Evolutionary conservation across 2,888 invertebrate genomes (phyloP), one percentile per base, ranked within the genome.

Genomic region (Parasteatoda lunata): DNA sequence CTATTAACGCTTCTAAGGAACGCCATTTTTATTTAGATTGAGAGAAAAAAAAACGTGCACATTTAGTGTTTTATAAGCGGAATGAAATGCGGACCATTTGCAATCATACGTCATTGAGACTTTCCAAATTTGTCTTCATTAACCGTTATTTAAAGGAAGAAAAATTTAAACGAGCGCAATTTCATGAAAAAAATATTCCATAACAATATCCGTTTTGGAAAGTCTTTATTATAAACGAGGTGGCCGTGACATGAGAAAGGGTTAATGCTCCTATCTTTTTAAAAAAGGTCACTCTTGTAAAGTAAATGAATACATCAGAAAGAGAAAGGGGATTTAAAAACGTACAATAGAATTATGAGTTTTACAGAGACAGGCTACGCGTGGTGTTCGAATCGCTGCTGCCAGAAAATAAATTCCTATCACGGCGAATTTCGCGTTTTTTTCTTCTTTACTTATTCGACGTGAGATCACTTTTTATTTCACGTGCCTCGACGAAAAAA

Each of bases 221-320:
- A 30, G 30, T 30, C 30, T 30, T 30, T 30, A 30, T 30, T 5
- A 69, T 48, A 69, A 69, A 59, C 70, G 7, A 75, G 48, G 69
- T 48, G 48, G 64, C 54, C 51, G 52, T 75, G 75, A 47, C 54
- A 73, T 51, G 52, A 45, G 54, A 45, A 52, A 75, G 75, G 75
- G 75, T 75, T 75, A 54, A 59, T 75, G 75, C 51, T 75, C 75
- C 59, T 54, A 9, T 13, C 15, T 66, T 66, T n/a, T 30, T n/a
- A 59, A 59, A 13, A 54, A 59, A 59, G 59, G 59, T 59, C 59
- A 59, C 13, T 59, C n/a, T 59, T n/a, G n/a, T n/a, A 9, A 8
- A 59, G 71, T 49, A 72, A 84, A 84, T 84, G 83, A 77, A 84
- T 84, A 71, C 73, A 75, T 84, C 83, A 84, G 77, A 64, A 51